phyloP scores from a whole-genome alignment of 2,113 vertebrate species.

The Turdus rufiventris region DNA sequence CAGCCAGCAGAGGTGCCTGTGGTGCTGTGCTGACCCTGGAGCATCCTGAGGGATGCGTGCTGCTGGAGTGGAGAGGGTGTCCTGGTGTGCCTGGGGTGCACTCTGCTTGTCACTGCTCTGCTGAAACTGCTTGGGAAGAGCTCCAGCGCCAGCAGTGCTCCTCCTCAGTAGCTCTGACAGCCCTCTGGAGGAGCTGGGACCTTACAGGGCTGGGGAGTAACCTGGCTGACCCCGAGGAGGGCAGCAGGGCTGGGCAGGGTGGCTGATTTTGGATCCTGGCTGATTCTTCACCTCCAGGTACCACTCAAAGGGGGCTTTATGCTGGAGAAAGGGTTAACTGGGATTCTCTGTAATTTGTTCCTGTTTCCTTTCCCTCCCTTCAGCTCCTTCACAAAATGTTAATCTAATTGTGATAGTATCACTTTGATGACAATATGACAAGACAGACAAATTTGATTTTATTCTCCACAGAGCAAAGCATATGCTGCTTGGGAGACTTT shows the following conservation, averaged over 20 bases:
- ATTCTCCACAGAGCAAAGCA: slow-evolving; percentile 88
- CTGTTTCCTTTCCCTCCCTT: slow-evolving; percentile 78
- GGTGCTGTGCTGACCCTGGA: neutral
- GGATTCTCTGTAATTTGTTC: slow-evolving; percentile 72
- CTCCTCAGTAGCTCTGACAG: slow-evolving; percentile 21
- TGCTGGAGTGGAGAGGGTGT: rapidly evolving
- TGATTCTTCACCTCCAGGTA: slow-evolving; percentile 42
- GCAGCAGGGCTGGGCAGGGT: slow-evolving; percentile 18
- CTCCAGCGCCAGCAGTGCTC: neutral
- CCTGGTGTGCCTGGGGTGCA: neutral
- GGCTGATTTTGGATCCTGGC: slow-evolving; percentile 8
- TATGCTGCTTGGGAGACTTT: slow-evolving; percentile 84
- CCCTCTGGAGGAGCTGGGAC: slow-evolving; percentile 18
- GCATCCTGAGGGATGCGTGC: neutral
- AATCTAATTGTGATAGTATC: slow-evolving; percentile 91
- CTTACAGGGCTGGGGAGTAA: slow-evolving; percentile 20
- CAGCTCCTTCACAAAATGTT: slow-evolving; percentile 86
- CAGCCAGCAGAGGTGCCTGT: rapidly evolving
- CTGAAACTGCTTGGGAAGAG: slow-evolving; percentile 3
- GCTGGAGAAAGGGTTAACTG: slow-evolving; percentile 75
- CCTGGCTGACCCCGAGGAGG: slow-evolving; percentile 40
- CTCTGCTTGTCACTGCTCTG: neutral
- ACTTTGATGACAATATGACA: slow-evolving; percentile 92
- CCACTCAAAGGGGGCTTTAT: neutral
- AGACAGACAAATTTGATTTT: slow-evolving; percentile 93